Percentiles rank a stretch among this genome's conserved stretches.
phyloP scores from a whole-genome alignment of 30 jellyfish, hydroid and myxozoan species.

The Aurelia aurita region DNA sequence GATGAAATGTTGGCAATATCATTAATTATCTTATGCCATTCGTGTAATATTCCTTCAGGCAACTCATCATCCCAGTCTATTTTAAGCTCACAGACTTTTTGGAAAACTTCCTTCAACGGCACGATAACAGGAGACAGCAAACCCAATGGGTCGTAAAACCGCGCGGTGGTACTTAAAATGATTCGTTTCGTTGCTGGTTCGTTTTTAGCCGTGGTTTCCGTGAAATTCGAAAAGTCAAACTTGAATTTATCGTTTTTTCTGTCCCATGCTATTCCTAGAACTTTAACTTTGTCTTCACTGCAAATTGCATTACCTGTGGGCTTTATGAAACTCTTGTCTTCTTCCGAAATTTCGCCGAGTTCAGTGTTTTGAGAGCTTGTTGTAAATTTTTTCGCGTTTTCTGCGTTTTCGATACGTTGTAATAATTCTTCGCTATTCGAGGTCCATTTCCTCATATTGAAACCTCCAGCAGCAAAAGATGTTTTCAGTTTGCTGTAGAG shows the following conservation, averaged over 20 bases:
- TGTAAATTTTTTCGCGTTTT: not conserved
- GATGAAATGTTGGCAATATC: not conserved
- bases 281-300: not conserved
- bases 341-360: no score
- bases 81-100: not conserved
- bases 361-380: not conserved
- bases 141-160: not conserved
- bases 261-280: not conserved
- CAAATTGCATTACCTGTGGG: not conserved
- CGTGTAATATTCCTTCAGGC: not conserved
- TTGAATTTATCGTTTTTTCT: not conserved
- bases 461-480: not conserved
- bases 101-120: constrained; percentile 1
- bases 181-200: not conserved
- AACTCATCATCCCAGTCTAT: not conserved
- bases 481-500: not conserved
- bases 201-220: not conserved
- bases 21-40: not conserved
- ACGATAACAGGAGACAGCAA: not conserved
- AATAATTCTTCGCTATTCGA: not conserved
- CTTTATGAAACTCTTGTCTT: no score
- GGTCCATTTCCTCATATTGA: constrained; percentile 19
- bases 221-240: not conserved
- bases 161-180: not conserved
- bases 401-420: not conserved